Evolutionary conservation across 92 coral and sea anemone species (phyloP).

Genomic region (Micromussa lordhowensis): DNA sequence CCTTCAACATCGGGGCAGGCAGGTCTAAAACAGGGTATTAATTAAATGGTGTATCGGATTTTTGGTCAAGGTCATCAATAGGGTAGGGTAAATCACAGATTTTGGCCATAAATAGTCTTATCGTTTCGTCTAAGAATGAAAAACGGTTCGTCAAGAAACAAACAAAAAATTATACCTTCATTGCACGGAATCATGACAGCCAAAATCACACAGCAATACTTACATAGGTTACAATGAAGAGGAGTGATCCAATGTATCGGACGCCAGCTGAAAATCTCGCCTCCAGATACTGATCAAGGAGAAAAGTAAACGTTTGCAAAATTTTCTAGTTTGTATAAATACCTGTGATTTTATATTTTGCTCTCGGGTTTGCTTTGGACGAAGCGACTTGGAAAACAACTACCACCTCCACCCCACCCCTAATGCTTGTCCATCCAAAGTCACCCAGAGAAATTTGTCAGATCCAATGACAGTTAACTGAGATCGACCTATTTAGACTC

Average conservation of each 20-base stretch:
- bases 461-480: too few species aligned
- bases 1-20: too few species aligned
- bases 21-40: too few species aligned
- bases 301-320: background rate
- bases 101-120: too few species aligned
- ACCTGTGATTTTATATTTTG: background rate
- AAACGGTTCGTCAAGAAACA: background rate
- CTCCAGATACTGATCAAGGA: conserved; percentile 71
- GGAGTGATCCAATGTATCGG: conserved; percentile 58
- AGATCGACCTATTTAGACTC: too few species aligned
- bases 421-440: too few species aligned
- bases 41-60: too few species aligned
- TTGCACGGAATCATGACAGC: background rate
- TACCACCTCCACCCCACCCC: too few species aligned
- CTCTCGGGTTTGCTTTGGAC: background rate
- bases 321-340: background rate
- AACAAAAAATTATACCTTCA: background rate
- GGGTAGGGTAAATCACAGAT: too few species aligned
- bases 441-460: too few species aligned
- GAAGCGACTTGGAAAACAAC: background rate
- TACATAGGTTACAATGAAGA: conserved; percentile 41
- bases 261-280: conserved; percentile 72
- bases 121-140: background rate
- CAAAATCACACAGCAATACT: background rate
- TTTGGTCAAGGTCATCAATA: too few species aligned